These are phyloP conservation scores for Phenganax stokvisi DNA, from an alignment of 92 coral and sea anemone genomes.

Conservation along the genomic window DNA sequence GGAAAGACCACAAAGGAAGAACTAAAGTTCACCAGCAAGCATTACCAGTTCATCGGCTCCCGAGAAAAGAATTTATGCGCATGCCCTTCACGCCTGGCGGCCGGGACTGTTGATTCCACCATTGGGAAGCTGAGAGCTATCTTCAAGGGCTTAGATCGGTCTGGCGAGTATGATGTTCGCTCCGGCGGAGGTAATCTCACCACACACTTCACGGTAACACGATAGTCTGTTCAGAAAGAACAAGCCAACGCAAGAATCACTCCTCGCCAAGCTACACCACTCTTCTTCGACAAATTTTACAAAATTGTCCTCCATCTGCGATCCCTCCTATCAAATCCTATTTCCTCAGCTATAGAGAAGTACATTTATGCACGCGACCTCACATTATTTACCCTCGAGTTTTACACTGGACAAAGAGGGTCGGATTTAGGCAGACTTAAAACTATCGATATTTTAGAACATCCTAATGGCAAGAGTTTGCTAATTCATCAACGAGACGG, in stretches of 20 bases:
- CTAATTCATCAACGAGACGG: constrained; percentile 53
- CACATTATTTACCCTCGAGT: constrained; percentile 29
- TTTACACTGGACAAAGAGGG: constrained; percentile 49
- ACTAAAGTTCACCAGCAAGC: constrained; percentile 25
- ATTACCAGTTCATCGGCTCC: constrained; percentile 28
- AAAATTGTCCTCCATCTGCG: constrained; percentile 40
- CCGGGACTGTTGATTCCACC: constrained; percentile 56
- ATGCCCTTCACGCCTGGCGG: constrained; percentile 46
- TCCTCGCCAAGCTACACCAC: constrained; percentile 45
- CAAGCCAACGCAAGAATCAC: constrained; percentile 47
- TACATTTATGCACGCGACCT: constrained; percentile 39
- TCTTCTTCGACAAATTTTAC: constrained; percentile 43
- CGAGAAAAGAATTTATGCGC: neutral
- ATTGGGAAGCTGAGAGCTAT: constrained; percentile 51
- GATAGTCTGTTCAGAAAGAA: constrained; percentile 32
- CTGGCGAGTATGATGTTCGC: constrained; percentile 60
- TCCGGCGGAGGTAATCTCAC: constrained; percentile 1
- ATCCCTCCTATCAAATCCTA: constrained; percentile 13
- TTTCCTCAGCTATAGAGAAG: neutral
- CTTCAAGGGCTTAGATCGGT: constrained; percentile 43
- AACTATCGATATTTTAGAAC: constrained; percentile 38
- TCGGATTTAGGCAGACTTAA: constrained; percentile 55
- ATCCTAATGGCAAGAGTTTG: constrained; percentile 38
- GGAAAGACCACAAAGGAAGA: constrained; percentile 39
- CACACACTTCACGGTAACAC: constrained; percentile 13